Evolutionary conservation across 2,797 vertebrate genomes (phyloP), one percentile per base, ranked within the genome.

Genomic region (Sphenodon punctatus): DNA sequence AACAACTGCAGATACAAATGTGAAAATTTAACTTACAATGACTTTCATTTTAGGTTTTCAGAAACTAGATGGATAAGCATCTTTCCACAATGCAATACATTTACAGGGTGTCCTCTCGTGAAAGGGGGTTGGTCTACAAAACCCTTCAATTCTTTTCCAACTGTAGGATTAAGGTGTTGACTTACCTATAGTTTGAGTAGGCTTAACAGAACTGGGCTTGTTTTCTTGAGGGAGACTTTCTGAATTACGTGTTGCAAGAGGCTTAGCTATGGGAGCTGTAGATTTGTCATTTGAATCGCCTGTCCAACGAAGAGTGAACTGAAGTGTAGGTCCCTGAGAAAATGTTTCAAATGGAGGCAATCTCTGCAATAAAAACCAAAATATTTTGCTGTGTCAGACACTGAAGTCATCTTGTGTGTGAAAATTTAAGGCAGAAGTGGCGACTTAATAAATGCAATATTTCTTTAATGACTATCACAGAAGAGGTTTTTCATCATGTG

Each of bases 321-420:
- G 98, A 94, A 99, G 94, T 13, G 98, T 99, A 92, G 98, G 98
- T 97, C 98, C 98, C 98, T 99, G 98, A 98, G 98, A 99, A 97
- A 99, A 99, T n/a, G 98, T 98, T 97, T 99, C 98, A 95, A 99
- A 99, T 25, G 98, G 98, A 91, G 98, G 98, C 94, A 99, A 93
- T 89, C 98, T 97, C 98, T 99, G 96, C 78, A 76, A 63, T 71
- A 64, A 53, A 82, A 8, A n/a, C 4, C 17, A 48, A 34, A 0
- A 23, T 67, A 39, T 8, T 20, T 5, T 14, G 27, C 7, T 58
- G 49, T 53, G 23, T 49, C 43, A 70, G n/a, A 41, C 19, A 56
- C 19, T 14, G 64, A 39, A 70, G 3, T 88, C 76, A 27, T n/a
- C n/a, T 43, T 11, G 7, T 17, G 51, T 6, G 69, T 71, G 71